Base-by-base conservation (phyloP, 2,888 invertebrate genomes). In the Drosophila koepferae region DNA sequence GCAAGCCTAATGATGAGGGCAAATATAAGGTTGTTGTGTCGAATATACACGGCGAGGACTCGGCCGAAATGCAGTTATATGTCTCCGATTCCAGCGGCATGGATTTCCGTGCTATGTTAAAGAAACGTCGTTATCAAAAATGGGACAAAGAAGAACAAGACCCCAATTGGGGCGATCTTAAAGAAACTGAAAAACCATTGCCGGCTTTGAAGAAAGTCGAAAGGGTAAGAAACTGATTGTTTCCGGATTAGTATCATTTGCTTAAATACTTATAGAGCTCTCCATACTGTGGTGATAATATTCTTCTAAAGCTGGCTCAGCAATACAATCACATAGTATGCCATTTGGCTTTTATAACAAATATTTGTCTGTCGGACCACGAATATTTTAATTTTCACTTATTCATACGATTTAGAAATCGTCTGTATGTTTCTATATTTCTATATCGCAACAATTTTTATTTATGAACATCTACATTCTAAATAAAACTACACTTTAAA, bases 91-190 rank as follows among this genome's bases (percentile, higher is more conserved):
- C 99, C 78, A 98, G 98, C 94, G 98, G 98, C 82, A 97, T 99
- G 97, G 99, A 99, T 94, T 99, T 99, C 97, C 96, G 99, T 94
- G 96, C 98, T 76, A 97, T 99, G 97, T 95, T 99, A 89, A 99
- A 98, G 94, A 99, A 98, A 94, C 96, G 98, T 91, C 98, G 97
- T 94, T 98, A 98, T 93, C 97, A 97, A 90, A 97, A 98, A 95
- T 98, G 98, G 98, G 97, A 95, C 72, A 96, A 96, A 93, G 97
- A 98, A 82, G 97, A 99, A 85, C 97, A 96, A 61, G 98, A 98
- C 89, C 97, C 97, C 41, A 97, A 99, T 93, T 98, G 97, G 96
- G 98, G 97, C 82, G 97, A 98, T 88, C 95, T 99, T 71, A 99
- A 99, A 93, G 97, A 98, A 94, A 95, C 95, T 23, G 98, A 98